Conservation (phyloP, 2,888 invertebrate genomes). For the Carabus problematicus region DNA sequence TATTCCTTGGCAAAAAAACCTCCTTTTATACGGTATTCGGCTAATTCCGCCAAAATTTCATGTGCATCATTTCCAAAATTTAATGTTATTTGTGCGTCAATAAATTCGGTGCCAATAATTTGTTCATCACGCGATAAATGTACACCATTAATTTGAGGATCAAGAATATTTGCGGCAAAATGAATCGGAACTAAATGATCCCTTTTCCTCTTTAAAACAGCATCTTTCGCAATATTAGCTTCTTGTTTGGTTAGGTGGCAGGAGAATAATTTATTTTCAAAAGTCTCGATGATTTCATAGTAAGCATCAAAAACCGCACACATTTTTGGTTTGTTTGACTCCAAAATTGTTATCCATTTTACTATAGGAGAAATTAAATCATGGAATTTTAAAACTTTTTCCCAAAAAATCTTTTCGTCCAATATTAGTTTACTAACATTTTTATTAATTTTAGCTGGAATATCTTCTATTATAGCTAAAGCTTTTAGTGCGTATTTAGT, state of each 20-base stretch:
- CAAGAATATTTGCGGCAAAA: conserved; percentile 48
- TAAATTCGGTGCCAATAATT: conserved; percentile 30
- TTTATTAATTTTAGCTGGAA: conserved; percentile 42
- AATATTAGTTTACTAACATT: conserved; percentile 42
- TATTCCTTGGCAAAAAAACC: conserved; percentile 10
- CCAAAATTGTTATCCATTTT: conserved; percentile 45
- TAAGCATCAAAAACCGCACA: conserved; percentile 47
- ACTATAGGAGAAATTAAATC: conserved; percentile 45
- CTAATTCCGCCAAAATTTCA: conserved; percentile 27
- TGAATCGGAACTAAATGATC: conserved; percentile 46
- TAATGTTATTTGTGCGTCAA: conserved; percentile 17
- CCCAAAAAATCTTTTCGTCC: conserved; percentile 45
- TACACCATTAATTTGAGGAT: conserved; percentile 46
- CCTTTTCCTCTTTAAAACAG: conserved; percentile 38
- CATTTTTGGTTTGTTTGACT: conserved; percentile 46
- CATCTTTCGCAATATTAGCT: conserved; percentile 39
- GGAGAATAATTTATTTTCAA: conserved; percentile 43
- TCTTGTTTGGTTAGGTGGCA: conserved; percentile 29
- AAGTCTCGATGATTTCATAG: conserved; percentile 45
- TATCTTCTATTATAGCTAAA: conserved; percentile 45
- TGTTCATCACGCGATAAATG: conserved; percentile 22
- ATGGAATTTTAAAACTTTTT: conserved; percentile 42
- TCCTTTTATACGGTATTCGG: conserved; percentile 26
- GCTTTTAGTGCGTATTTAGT: conserved; percentile 47
- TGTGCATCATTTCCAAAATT: conserved; percentile 33